Conservation (phyloP, 2,797 vertebrate genomes). For the Hafferia zeledoni region DNA sequence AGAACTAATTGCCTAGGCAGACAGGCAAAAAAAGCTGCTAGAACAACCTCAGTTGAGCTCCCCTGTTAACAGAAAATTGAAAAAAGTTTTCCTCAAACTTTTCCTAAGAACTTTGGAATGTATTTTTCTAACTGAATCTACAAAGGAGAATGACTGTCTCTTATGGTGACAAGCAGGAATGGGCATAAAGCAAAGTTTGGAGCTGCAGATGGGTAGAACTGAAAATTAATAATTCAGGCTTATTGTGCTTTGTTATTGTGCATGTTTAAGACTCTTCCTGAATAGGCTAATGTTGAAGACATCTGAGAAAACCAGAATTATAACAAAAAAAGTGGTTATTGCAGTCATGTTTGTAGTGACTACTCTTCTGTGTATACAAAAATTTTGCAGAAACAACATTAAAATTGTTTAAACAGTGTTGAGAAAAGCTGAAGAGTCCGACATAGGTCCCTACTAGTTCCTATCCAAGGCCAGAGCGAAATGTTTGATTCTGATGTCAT, state of each 20-base stretch:
- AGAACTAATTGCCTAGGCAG: not conserved
- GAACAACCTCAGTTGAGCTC: not conserved
- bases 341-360: not conserved
- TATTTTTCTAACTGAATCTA: not conserved
- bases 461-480: not conserved
- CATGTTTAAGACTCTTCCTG: not conserved
- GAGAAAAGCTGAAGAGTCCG: not conserved
- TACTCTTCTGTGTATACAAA: not conserved
- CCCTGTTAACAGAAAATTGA: not conserved
- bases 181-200: not conserved
- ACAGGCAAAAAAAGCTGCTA: not conserved
- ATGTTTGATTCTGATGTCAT: not conserved
- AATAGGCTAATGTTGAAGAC: not conserved
- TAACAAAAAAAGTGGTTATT: not conserved
- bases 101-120: not conserved
- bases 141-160: not conserved
- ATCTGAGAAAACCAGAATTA: not conserved
- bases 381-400: not conserved
- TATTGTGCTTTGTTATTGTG: not conserved
- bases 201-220: not conserved
- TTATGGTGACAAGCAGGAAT: not conserved
- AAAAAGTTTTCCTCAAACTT: not conserved
- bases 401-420: not conserved
- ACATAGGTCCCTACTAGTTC: fast-evolving
- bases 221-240: not conserved